Percentiles rank a stretch among this genome's conserved stretches.
Conservation (phyloP, 1,140 invertebrate species). For the Eumeta japonica region DNA sequence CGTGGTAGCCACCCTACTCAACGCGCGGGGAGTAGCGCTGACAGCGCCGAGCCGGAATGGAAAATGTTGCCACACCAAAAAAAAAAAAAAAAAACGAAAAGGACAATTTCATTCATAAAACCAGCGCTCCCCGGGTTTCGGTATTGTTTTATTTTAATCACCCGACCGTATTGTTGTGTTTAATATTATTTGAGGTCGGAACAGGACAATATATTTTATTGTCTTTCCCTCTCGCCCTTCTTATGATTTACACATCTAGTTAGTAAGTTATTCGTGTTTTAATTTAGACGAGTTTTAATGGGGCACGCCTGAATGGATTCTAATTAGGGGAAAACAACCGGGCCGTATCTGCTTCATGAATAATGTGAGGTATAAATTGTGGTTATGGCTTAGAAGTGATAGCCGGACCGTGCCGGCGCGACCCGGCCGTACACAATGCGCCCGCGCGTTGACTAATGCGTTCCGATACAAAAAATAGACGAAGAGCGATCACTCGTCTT, state of each 20-base stretch:
- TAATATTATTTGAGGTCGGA: slow-evolving; percentile 24
- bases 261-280: slow-evolving; percentile 57
- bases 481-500: slow-evolving; percentile 23
- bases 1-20: too few relatives aligned
- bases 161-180: slow-evolving; percentile 48
- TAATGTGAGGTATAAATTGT: slow-evolving; percentile 52
- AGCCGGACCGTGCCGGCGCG: slow-evolving; percentile 8
- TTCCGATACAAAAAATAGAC: slow-evolving; percentile 34
- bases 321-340: slow-evolving; percentile 53
- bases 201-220: slow-evolving; percentile 55
- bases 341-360: slow-evolving; percentile 29
- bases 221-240: slow-evolving; percentile 37
- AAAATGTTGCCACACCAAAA: slow-evolving; percentile 42
- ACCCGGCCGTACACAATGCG: too few relatives aligned
- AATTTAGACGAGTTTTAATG: slow-evolving; percentile 56
- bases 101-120: slow-evolving; percentile 54
- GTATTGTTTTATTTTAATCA: slow-evolving; percentile 58
- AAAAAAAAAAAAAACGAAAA: slow-evolving; percentile 32
- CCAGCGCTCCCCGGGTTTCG: slow-evolving; percentile 36
- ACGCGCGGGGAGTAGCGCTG: too few relatives aligned
- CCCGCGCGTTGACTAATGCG: slow-evolving; percentile 35
- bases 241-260: slow-evolving; percentile 54
- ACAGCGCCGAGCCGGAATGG: too few relatives aligned
- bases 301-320: slow-evolving; percentile 51
- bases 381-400: slow-evolving; percentile 40